Evolutionary conservation across 64 coral and sea anemone species (phyloP).

Genomic region (Stylophora pistillata): DNA sequence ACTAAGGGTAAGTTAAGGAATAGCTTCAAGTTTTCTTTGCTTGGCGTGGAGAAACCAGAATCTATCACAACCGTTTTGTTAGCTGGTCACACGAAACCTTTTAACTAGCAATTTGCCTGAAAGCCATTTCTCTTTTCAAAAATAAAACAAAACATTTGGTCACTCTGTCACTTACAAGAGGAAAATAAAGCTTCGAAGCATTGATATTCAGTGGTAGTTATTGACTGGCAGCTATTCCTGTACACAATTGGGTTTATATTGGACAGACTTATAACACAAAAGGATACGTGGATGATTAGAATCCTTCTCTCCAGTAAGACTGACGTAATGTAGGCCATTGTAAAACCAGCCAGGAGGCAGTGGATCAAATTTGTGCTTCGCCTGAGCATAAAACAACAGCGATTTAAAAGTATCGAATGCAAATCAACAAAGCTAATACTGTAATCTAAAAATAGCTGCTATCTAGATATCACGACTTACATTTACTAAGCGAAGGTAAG

Average conservation of each 20-base stretch:
- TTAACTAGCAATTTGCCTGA: background rate
- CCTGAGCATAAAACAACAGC: conserved; percentile 19
- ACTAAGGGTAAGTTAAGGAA: conserved; percentile 71
- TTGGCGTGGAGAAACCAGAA: no score
- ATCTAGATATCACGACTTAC: no score
- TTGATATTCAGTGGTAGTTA: background rate
- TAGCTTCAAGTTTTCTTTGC: background rate
- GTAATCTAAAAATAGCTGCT: background rate
- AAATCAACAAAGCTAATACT: background rate
- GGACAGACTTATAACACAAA: background rate
- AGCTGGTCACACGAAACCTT: background rate
- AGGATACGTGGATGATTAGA: conserved; percentile 93
- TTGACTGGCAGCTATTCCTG: background rate
- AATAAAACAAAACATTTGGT: no score
- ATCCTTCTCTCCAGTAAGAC: conserved; percentile 82
- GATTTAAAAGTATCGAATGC: background rate
- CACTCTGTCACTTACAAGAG: no score
- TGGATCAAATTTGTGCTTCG: conserved; percentile 78
- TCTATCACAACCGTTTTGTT: background rate
- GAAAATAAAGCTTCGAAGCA: no score
- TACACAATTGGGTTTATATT: background rate
- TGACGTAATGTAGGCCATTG: conserved; percentile 87
- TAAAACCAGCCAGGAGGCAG: conserved; percentile 91
- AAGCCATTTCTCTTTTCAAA: background rate
- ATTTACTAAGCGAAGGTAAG: no score